Conservation (phyloP, 2,113 vertebrate species). For the Spea bombifrons region DNA sequence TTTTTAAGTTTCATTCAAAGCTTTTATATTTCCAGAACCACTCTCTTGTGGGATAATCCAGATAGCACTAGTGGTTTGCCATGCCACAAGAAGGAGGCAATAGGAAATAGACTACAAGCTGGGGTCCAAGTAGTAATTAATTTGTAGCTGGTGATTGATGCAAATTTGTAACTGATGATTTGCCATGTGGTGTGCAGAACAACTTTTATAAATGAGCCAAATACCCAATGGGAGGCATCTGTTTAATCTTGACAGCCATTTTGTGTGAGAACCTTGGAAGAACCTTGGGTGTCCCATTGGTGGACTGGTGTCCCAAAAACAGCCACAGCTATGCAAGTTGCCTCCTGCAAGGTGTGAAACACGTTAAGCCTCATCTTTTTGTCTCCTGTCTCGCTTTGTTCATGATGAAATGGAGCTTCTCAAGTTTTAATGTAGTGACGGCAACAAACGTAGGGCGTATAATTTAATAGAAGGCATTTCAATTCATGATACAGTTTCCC, state of each 20-base stretch:
- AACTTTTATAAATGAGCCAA: background rate
- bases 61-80: background rate
- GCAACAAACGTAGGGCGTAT: no score
- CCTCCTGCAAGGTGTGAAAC: no score
- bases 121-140: conserved; percentile 7
- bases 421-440: no score
- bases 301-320: no score
- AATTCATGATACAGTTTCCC: no score
- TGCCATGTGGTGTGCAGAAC: conserved; percentile 25
- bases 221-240: background rate
- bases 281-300: no score
- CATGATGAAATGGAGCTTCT: no score
- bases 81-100: conserved; percentile 1
- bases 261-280: no score
- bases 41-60: background rate
- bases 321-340: no score
- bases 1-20: conserved; percentile 5
- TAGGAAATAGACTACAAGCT: conserved; percentile 13
- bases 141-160: conserved; percentile 28
- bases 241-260: background rate
- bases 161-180: conserved; percentile 23
- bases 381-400: no score
- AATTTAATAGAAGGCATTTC: no score
- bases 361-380: no score
- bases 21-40: background rate